Evolutionary conservation across 2,113 vertebrate genomes (phyloP).

Genomic region (Notarius lentiginosus): DNA sequence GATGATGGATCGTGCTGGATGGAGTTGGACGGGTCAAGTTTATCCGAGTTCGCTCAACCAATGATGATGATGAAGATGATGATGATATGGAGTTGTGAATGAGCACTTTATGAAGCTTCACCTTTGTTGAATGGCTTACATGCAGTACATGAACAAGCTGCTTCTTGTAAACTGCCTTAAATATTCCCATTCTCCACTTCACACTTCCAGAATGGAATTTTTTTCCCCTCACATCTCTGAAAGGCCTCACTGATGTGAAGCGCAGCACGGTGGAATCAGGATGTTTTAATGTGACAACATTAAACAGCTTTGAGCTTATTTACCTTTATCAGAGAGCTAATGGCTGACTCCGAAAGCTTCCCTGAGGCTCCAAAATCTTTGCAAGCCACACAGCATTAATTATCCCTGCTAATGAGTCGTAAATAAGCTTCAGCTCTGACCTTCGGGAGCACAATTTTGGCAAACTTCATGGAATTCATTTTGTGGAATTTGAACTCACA

Average conservation of each 20-base stretch:
- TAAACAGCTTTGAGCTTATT: slow-evolving; percentile 14
- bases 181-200: not conserved
- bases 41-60: no score
- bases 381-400: not conserved
- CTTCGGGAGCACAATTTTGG: not conserved
- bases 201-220: not conserved
- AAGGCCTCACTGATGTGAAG: not conserved
- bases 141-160: not conserved
- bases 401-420: not conserved
- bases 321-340: slow-evolving; percentile 7
- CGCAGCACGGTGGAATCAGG: not conserved
- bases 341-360: not conserved
- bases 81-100: no score
- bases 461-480: not conserved
- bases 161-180: not conserved
- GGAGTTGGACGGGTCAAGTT: no score
- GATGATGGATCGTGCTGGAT: no score
- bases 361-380: not conserved
- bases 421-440: not conserved
- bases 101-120: no score
- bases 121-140: no score
- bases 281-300: not conserved
- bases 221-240: not conserved
- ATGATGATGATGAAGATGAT: no score
- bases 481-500: not conserved